These are phyloP conservation scores for Eupithecia subumbrata DNA, from an alignment of 2,888 invertebrate species.

Conservation along the genomic window DNA sequence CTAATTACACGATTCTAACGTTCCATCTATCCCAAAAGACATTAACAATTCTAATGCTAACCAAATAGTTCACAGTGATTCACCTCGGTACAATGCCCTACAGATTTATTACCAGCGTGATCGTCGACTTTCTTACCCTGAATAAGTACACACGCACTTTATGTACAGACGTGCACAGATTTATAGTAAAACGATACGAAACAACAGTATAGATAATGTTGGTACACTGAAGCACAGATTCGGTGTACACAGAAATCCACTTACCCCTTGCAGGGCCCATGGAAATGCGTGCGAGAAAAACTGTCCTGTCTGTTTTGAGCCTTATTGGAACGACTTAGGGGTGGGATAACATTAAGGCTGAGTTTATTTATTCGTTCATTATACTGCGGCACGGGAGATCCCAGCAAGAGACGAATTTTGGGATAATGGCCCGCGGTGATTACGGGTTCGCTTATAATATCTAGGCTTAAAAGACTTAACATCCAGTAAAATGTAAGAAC, in stretches of 20 bases:
- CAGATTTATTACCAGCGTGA: slow-evolving; percentile 47
- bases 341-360: slow-evolving; percentile 61
- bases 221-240: slow-evolving; percentile 64
- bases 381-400: slow-evolving; percentile 75
- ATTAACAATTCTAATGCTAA: slow-evolving; percentile 4
- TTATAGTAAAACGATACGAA: slow-evolving; percentile 46
- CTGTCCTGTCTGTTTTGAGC: slow-evolving; percentile 27
- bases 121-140: slow-evolving; percentile 46
- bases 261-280: slow-evolving; percentile 80
- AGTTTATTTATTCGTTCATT: slow-evolving; percentile 83
- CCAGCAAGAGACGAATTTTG: slow-evolving; percentile 77
- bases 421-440: slow-evolving; percentile 71
- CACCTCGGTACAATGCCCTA: slow-evolving; percentile 24
- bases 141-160: slow-evolving; percentile 48
- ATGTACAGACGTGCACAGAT: slow-evolving; percentile 51
- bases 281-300: slow-evolving; percentile 46
- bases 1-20: neutral
- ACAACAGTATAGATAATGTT: slow-evolving; percentile 60
- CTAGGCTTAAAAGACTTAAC: slow-evolving; percentile 42
- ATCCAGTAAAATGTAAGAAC: slow-evolving; percentile 30
- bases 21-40: neutral
- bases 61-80: slow-evolving; percentile 18
- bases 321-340: slow-evolving; percentile 33
- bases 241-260: slow-evolving; percentile 82
- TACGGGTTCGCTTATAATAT: slow-evolving; percentile 45